phyloP scores from a whole-genome alignment of 2,888 invertebrate genomes.

The Heliconius ismenius region DNA sequence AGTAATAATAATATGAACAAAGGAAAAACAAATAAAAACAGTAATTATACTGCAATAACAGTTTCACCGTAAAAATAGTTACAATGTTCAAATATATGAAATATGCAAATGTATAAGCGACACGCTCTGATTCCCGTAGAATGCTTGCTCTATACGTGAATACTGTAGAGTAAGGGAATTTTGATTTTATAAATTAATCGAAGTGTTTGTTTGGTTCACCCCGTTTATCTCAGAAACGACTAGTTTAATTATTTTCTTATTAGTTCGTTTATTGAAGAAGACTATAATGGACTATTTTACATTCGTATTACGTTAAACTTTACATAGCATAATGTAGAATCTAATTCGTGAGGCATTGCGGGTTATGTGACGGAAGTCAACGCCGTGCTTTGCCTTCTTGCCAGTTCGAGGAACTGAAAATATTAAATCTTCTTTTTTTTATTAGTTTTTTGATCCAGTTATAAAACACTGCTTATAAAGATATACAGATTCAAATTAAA shows the following conservation, averaged over 20 bases:
- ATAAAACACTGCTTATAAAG: not conserved
- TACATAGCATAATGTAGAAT: not conserved
- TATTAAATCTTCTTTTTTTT: not conserved
- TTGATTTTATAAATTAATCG: not conserved
- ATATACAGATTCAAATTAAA: not conserved
- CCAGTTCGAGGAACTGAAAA: not conserved
- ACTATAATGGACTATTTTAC: too few relatives aligned
- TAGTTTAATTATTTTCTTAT: too few relatives aligned
- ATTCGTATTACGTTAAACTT: too few relatives aligned
- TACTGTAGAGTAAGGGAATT: not conserved
- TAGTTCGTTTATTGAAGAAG: too few relatives aligned
- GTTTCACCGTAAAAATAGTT: constrained; percentile 20
- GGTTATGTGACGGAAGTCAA: not conserved
- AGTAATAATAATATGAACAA: not conserved
- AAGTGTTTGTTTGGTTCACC: not conserved
- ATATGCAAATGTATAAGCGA: constrained; percentile 22
- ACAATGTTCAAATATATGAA: constrained; percentile 29
- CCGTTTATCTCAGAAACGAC: not conserved
- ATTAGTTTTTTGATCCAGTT: not conserved
- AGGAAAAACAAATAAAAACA: not conserved
- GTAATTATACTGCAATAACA: not conserved
- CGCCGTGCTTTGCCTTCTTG: not conserved
- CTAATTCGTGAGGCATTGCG: not conserved
- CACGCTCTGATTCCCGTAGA: constrained; percentile 23
- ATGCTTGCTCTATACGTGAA: not conserved